Conservation (phyloP, 2,797 vertebrate species). For the Oreochromis mossambicus region DNA sequence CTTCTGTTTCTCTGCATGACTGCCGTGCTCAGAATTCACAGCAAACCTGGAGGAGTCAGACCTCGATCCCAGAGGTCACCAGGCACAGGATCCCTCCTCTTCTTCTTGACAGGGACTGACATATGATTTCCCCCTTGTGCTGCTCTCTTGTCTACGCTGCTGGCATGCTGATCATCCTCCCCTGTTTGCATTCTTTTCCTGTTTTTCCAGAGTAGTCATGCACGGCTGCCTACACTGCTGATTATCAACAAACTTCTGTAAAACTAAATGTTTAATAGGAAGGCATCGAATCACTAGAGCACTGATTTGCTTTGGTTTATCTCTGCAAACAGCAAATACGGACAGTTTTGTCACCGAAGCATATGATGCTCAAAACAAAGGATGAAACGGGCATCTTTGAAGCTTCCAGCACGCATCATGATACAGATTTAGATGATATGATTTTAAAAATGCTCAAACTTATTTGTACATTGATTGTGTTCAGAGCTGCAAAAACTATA, state of each 20-base stretch:
- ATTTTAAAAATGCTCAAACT: background rate
- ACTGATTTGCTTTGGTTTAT: background rate
- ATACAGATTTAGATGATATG: background rate
- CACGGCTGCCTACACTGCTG: background rate
- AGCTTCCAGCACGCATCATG: background rate
- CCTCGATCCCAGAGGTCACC: background rate
- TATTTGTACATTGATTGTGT: background rate
- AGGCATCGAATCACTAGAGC: background rate
- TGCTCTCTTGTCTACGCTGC: background rate
- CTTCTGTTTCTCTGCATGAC: background rate
- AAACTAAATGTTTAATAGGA: background rate
- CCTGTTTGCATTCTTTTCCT: background rate
- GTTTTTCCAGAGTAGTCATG: background rate
- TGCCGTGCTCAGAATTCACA: background rate
- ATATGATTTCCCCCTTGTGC: background rate
- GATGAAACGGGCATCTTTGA: background rate
- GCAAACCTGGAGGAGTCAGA: background rate
- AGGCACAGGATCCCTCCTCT: background rate
- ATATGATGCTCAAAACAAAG: background rate
- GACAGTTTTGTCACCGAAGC: background rate
- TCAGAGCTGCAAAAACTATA: background rate
- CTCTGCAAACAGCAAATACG: background rate
- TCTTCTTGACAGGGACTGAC: background rate
- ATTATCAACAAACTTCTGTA: background rate
- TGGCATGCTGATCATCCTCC: background rate